Evolutionary conservation across 2,797 vertebrate genomes (phyloP), one percentile per base, ranked within the genome.

Genomic region (Pseudochirops corinnae): DNA sequence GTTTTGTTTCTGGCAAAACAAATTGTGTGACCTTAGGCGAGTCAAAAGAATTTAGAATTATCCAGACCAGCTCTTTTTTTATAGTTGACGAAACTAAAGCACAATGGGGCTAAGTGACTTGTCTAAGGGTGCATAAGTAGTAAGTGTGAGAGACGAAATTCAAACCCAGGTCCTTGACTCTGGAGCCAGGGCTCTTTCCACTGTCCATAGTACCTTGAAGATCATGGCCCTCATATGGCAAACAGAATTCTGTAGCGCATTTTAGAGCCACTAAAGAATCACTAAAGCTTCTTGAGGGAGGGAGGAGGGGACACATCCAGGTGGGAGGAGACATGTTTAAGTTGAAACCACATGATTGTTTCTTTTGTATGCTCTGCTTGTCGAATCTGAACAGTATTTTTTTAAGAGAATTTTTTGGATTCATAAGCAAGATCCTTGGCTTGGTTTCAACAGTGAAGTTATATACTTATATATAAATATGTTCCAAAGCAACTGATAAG

Each of bases 161-260:
- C 24, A 21, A 10, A 9, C 26, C 31, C 28, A 9, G 0, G 0
- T 0, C 0, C n/a, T 2, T 0, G 1, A 16, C 24, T 21, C 58
- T 0, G 0, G 33, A 31, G 46, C 7, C 90, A 50, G 50, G 39
- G 50, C 24, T 90, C 13, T 90, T 50, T 90, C 46, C 24, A 90
- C 21, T 90, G 12, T 52, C n/a, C 46, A 16, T 7, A 50, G 16
- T 90, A 39, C 9, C 29, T 90, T 46, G 28, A 46, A 90, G 46
- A 90, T 90, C 46, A 53, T 53, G 24, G 5, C 33, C 16, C 33
- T 74, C 5, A 18, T 9, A 16, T n/a, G 16, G 33, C 62, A 74
- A 74, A 39, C 0, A 5, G 46, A 29, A 5, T 58, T 18, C 0
- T 0, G 1, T 28, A 2, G 9, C 5, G 0, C 0, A 1, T 55